Base-by-base conservation (phyloP, 2,113 vertebrate species). In the Picathartes gymnocephalus region DNA sequence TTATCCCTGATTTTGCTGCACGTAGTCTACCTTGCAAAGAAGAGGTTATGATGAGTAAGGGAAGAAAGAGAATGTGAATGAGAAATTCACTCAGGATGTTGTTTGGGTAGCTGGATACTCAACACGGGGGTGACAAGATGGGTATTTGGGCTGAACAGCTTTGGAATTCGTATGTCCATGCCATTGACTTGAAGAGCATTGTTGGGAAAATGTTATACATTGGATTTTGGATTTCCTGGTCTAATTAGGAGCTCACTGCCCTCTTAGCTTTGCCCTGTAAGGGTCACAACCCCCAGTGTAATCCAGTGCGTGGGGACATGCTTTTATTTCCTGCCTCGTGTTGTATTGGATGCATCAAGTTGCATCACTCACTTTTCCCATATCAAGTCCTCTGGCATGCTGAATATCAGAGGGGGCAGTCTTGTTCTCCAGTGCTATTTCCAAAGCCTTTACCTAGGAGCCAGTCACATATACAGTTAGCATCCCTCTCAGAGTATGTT, bases 281-380 rank as follows among this genome's bases (percentile, higher is more conserved):
- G 7, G 11, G 4, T 57, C 16, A 42, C 58, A 53, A 20, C 4
- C 24, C 21, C 1, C 24, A 4, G 0, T 37, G 42, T 66, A 61
- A 48, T 33, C 20, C 48, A 27, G n/a, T 17, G 16, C 17, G 56
- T 7, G 25, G 35, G 28, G 2, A 31, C 9, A 8, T 17, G 13
- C 28, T 58, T 11, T 27, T 61, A 15, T 62, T 33, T 10, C 2
- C 15, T 0, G 0, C 37, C 25, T 42, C 30, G 5, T 20, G 25
- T 35, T 25, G 2, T 8, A 74, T 37, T 20, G 15, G 23, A 56
- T 22, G 5, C 33, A n/a, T 30, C 4, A 15, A 58, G 33, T 23
- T 71, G 33, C 25, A 30, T 47, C 44, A 13, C 48, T 66, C 12
- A 9, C 8, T 61, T 60, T 44, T 60, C 54, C 53, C 62, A 20